Evolutionary conservation across 1,140 invertebrate genomes (phyloP), one percentile per base, ranked within the genome.

Genomic region (Leptinotarsa undecemlineata): DNA sequence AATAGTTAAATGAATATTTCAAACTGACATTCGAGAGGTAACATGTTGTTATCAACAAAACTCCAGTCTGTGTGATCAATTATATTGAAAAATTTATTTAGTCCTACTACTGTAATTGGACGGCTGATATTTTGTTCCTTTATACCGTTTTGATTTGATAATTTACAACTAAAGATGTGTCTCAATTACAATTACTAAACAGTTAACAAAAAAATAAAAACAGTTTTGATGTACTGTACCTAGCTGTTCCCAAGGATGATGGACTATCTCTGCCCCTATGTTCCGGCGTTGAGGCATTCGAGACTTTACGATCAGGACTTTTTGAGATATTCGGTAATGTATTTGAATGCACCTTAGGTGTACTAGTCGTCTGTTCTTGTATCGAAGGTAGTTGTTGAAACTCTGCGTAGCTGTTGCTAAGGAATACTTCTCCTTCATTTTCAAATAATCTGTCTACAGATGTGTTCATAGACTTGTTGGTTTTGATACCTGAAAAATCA

Each of bases 371-470:
- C n/a, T 87, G 86, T 81, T 88, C 88, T 78, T 87, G 87, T 81
- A 88, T 89, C 8, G 86, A 87, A 17, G 90, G 89, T 51, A 90
- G 80, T 72, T 90, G 87, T 80, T 90, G 89, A 75, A 90, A 90
- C 60, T 91, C 90, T 0, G 88, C 88, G 77, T 90, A 91, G 81
- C 89, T 91, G 73, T 89, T 91, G 77, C 90, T 91, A 5, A 91
- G 84, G 82, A 91, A 92, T 17, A 92, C 91, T 69, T 92, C 91
- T 4, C 87, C 87, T 82, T 92, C 90, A 78, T 91, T 93, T 82
- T 95, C 93, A 80, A 97, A 97, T 6, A 97, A 86, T 80, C 94
- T 89, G 84, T 97, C 95, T 33, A 97, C 95, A 3, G 95, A 97
- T 8, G 94, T 93, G 74, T 95, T 95, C 95, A 97, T 97, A 3